A percentile compares a stretch with the other conserved stretches of the same genome.
These are phyloP conservation scores for Leptopilina boulardi DNA, from an alignment of 1,140 invertebrate genomes.

Conservation along the genomic window DNA sequence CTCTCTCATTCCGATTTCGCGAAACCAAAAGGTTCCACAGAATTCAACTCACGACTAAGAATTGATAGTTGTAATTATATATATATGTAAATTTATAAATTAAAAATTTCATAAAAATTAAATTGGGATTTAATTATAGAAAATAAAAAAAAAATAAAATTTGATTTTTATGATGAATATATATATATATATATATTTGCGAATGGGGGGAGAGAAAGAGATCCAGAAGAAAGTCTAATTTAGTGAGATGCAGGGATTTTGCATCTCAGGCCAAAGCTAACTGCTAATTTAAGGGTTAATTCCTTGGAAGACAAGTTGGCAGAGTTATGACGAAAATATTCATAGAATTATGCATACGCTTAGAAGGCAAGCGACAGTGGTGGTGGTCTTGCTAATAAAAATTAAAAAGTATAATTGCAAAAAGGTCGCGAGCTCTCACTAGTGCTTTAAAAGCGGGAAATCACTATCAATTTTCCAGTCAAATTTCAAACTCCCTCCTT, in stretches of 20 bases:
- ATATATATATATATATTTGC: background rate
- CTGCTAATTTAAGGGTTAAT: constrained; percentile 78
- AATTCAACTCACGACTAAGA: constrained; percentile 19
- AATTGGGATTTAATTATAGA: too few species aligned
- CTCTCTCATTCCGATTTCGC: constrained; percentile 54
- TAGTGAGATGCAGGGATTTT: constrained; percentile 73
- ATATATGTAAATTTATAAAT: too few species aligned
- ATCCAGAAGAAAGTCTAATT: constrained; percentile 70
- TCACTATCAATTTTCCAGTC: constrained; percentile 53
- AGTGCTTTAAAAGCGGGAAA: constrained; percentile 17
- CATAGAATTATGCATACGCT: constrained; percentile 77
- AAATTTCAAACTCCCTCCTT: background rate
- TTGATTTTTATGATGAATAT: background rate
- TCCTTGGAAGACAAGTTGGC: constrained; percentile 77
- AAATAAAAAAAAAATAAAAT: constrained; percentile 37
- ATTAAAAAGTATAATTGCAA: constrained; percentile 77
- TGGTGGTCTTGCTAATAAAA: constrained; percentile 74
- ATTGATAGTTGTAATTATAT: background rate
- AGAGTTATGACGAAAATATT: constrained; percentile 77
- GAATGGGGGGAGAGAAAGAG: constrained; percentile 47
- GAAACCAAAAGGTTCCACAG: constrained; percentile 18
- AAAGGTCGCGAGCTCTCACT: constrained; percentile 56
- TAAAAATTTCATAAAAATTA: too few species aligned
- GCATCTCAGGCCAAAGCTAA: constrained; percentile 73
- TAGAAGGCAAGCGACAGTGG: constrained; percentile 66